Percentiles rank a stretch among this genome's conserved stretches.
These are phyloP conservation scores for Malacosoma neustria DNA, from an alignment of 2,888 invertebrate species.

Conservation along the genomic window DNA sequence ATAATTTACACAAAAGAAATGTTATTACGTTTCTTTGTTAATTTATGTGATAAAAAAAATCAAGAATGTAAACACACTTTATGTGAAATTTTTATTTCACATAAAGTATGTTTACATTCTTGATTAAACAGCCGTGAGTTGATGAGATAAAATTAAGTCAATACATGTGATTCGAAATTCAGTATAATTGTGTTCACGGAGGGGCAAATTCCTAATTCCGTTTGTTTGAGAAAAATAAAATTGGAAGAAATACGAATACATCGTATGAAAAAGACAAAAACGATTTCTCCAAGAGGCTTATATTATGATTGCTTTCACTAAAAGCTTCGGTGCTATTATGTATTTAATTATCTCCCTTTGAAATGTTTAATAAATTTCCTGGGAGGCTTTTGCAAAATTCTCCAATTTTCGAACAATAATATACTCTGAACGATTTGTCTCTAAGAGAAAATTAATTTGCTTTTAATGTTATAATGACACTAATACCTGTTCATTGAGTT, in stretches of 20 bases:
- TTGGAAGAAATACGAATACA: neutral
- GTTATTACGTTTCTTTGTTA: too few species aligned
- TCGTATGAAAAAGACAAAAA: neutral
- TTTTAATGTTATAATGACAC: too few species aligned
- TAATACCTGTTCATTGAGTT: too few species aligned
- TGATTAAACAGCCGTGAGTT: neutral
- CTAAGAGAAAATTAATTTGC: too few species aligned
- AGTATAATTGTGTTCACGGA: neutral
- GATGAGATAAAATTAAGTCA: neutral
- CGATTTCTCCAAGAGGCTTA: neutral
- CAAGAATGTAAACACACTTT: neutral
- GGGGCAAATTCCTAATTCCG: neutral
- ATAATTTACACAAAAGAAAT: too few species aligned
- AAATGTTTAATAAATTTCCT: slow-evolving; percentile 15
- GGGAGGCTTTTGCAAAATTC: slow-evolving; percentile 1
- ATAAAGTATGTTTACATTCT: neutral
- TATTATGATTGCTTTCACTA: slow-evolving; percentile 2
- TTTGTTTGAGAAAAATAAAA: neutral
- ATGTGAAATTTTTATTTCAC: neutral
- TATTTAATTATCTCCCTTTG: slow-evolving; percentile 17
- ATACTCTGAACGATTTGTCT: too few species aligned
- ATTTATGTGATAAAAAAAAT: too few species aligned
- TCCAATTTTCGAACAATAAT: neutral
- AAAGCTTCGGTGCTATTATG: slow-evolving; percentile 16
- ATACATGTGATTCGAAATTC: neutral